phyloP scores from a whole-genome alignment of 2,113 vertebrate species.

The Otus sunia region DNA sequence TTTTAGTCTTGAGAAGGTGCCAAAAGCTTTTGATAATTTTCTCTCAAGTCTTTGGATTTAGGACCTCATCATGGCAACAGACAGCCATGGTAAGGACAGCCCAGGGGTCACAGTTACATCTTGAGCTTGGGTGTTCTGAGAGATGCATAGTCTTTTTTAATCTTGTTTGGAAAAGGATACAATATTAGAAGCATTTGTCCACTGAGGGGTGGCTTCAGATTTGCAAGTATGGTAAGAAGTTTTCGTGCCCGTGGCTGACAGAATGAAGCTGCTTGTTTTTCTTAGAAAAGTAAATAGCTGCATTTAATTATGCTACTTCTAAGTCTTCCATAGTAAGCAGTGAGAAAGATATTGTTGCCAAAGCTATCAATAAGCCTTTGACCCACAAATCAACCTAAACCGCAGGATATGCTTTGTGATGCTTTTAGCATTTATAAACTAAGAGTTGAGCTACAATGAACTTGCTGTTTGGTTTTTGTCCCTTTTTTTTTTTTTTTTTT shows the following conservation, averaged over 20 bases:
- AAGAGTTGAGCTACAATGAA: background rate
- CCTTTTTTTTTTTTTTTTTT: background rate
- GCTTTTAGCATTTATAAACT: background rate
- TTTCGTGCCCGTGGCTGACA: background rate
- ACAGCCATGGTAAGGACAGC: background rate
- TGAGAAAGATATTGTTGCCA: background rate
- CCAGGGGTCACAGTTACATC: fast-evolving
- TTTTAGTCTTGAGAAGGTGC: background rate
- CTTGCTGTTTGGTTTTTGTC: background rate
- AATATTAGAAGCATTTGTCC: background rate
- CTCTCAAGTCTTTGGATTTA: background rate
- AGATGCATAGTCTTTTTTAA: fast-evolving
- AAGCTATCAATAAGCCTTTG: background rate
- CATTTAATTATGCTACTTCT: background rate
- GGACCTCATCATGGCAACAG: background rate
- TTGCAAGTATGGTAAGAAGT: background rate
- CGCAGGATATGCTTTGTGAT: fast-evolving
- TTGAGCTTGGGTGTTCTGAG: fast-evolving
- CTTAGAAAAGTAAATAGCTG: background rate
- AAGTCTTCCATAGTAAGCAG: background rate
- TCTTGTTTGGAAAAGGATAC: background rate
- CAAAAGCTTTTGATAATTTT: background rate
- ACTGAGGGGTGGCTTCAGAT: fast-evolving
- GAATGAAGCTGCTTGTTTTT: background rate
- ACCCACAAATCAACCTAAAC: background rate